Conservation (phyloP, 2,797 vertebrate genomes). For the Rhynchotus rufescens region DNA sequence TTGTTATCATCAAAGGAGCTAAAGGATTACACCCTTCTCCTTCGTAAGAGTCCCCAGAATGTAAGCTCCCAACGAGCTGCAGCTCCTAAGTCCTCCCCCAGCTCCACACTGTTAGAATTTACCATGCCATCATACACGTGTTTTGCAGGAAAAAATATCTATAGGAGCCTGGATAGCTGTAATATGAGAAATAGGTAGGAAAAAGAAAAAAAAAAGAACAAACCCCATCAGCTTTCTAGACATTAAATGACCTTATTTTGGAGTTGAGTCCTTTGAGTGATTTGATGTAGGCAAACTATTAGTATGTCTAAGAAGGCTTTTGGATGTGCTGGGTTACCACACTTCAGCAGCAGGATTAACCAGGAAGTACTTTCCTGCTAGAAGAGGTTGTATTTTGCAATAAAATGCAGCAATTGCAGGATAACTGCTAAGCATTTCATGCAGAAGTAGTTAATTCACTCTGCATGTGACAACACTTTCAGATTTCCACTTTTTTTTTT, state of each 20-base stretch:
- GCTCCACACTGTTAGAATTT: neutral
- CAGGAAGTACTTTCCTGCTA: neutral
- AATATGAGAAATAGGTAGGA: neutral
- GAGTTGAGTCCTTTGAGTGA: neutral
- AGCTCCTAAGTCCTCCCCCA: neutral
- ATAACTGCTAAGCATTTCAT: neutral
- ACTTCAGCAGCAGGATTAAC: neutral
- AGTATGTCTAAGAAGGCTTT: neutral
- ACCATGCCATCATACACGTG: neutral
- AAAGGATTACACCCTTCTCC: neutral
- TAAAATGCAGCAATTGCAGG: neutral
- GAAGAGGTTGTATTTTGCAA: neutral
- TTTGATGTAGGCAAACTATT: neutral
- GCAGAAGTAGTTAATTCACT: neutral
- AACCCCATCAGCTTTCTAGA: neutral
- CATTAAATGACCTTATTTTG: neutral
- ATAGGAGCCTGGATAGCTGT: neutral
- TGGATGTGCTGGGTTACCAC: neutral
- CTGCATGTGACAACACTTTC: neutral
- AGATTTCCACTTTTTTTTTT: neutral
- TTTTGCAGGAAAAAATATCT: neutral
- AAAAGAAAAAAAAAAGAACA: neutral
- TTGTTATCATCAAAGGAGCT: neutral
- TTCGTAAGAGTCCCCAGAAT: neutral
- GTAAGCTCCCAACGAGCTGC: neutral